Evolutionary conservation across 1,140 invertebrate genomes (phyloP).

Genomic region (Ctenoplectra terminalis): DNA sequence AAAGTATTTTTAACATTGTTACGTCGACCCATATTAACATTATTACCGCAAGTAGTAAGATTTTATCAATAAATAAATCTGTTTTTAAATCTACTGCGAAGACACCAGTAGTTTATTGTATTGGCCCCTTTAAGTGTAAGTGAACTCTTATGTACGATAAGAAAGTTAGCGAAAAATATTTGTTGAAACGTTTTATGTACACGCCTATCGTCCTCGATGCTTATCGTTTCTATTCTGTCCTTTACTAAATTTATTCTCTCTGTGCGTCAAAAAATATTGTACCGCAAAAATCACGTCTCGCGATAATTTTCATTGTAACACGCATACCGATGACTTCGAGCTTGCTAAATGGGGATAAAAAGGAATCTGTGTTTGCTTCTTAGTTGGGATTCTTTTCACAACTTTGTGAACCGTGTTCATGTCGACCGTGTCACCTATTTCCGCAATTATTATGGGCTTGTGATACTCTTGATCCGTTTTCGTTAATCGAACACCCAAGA

Average conservation of each 20-base stretch:
- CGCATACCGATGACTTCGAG: conserved; percentile 76
- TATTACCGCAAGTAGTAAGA: conserved; percentile 56
- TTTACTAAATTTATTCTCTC: background rate
- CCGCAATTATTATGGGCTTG: conserved; percentile 87
- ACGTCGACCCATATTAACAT: conserved; percentile 54
- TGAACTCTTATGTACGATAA: conserved; percentile 38
- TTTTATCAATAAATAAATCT: conserved; percentile 66
- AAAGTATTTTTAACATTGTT: conserved; percentile 63
- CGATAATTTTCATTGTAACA: conserved; percentile 68
- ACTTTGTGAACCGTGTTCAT: conserved; percentile 73
- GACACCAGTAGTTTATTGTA: conserved; percentile 40
- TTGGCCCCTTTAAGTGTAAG: conserved; percentile 43
- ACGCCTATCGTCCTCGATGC: background rate
- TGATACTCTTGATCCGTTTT: conserved; percentile 87
- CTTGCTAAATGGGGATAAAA: conserved; percentile 67
- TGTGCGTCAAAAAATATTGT: conserved; percentile 7
- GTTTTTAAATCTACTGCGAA: conserved; percentile 65
- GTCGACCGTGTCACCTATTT: conserved; percentile 83
- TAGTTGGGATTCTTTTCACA: conserved; percentile 76
- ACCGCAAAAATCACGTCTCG: background rate
- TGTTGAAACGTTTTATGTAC: conserved; percentile 7
- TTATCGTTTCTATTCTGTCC: background rate
- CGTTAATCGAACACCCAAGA: conserved; percentile 86
- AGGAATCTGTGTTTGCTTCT: conserved; percentile 71
- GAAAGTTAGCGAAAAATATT: conserved; percentile 39